Base-by-base conservation (phyloP, 2,797 vertebrate genomes). In the Rhabdophis nuchalis region DNA sequence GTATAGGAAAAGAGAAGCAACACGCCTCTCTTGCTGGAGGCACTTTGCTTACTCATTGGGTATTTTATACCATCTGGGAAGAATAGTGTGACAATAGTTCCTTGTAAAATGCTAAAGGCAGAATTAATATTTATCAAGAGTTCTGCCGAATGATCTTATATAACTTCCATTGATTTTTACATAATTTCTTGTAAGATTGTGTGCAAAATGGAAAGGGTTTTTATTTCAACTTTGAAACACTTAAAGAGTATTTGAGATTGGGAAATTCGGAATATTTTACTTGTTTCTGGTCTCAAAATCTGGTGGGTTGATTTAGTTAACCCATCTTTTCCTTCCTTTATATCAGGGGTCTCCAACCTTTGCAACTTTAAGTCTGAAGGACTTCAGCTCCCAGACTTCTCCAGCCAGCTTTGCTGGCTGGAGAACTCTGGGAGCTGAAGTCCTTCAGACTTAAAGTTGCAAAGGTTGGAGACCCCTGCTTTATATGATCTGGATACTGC, bases 111-210 rank as follows among this genome's bases (percentile, higher is more conserved):
- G 91, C 88, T 91, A 92, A 61, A 92, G 25, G 58, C 68, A 56
- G 7, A 93, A 61, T 85, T 54, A 93, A 92, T 92, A 94, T 92
- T 95, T 95, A 94, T 94, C 91, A 94, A 93, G 93, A 95, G 93
- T 96, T 93, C 85, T 68, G 41, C 50, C 61, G 12, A 68, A 94
- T 46, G 92, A 91, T 88, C 92, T 90, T 96, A 94, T 96, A 46
- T 95, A 93, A 91, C 46, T 93, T 93, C 90, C 94, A 90, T 93
- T 95, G 93, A 93, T 95, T 93, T 82, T 82, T 82, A 46, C 10
- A 46, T 46, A 82, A 82, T 82, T 82, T 25, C 10, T 46, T 82
- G 32, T 20, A 72, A 72, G 68, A 16, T 32, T 36, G 68, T 36
- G 64, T 41, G 72, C 18, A 77, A 41, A 77, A 77, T 77, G 68